Conservation (phyloP, 2,888 invertebrate genomes). For the Odontocerum albicorne region DNA sequence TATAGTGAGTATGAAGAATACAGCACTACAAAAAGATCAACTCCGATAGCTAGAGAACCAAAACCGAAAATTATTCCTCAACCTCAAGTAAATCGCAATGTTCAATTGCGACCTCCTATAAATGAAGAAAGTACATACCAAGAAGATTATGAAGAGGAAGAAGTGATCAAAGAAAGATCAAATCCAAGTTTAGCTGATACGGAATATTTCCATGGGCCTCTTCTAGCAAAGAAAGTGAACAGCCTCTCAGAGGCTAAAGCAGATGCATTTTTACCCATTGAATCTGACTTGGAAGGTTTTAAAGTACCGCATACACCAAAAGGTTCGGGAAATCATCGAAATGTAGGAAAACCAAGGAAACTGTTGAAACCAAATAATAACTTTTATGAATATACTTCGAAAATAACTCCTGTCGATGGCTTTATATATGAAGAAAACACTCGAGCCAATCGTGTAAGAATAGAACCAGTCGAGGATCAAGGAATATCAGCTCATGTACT, state of each 20-base stretch:
- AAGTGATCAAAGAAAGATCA: conserved; percentile 28
- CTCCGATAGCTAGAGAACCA: not conserved
- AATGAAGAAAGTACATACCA: conserved; percentile 30
- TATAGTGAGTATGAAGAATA: conserved; percentile 6
- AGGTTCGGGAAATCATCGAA: conserved; percentile 30
- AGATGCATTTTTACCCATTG: no score
- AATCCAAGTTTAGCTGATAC: conserved; percentile 12
- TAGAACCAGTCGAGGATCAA: conserved; percentile 37
- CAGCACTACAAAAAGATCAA: not conserved
- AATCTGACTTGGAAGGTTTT: conserved; percentile 11
- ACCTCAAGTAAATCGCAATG: not conserved
- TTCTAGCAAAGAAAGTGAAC: conserved; percentile 30
- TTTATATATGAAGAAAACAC: conserved; percentile 54
- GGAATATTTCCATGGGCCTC: conserved; percentile 26
- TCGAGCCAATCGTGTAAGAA: conserved; percentile 45
- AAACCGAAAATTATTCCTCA: not conserved
- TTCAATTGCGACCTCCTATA: conserved; percentile 21
- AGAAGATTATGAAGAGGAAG: conserved; percentile 34
- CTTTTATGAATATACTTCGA: not conserved
- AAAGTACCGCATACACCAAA: conserved; percentile 11
- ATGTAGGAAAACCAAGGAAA: conserved; percentile 9
- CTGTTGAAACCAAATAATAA: not conserved
- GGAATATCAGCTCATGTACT: conserved; percentile 45
- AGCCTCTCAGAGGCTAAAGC: conserved; percentile 21
- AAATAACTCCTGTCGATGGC: conserved; percentile 45